A percentile compares a stretch with the other conserved stretches of the same genome.
Evolutionary conservation across 2,113 vertebrate genomes (phyloP).

Genomic region (Clupea harengus): DNA sequence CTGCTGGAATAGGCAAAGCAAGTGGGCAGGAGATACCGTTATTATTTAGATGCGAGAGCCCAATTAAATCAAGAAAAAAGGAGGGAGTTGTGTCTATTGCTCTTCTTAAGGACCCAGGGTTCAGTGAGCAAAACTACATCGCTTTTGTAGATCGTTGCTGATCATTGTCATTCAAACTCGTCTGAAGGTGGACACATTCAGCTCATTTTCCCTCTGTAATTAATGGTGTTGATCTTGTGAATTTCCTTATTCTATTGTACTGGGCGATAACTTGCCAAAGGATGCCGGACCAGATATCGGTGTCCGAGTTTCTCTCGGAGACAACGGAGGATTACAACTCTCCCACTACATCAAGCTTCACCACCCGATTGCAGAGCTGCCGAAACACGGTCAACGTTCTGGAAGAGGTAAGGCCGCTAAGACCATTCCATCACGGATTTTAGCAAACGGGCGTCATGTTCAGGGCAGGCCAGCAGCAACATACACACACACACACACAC

Average conservation of each 20-base stretch:
- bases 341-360: slow-evolving; percentile 95
- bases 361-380: slow-evolving; percentile 97
- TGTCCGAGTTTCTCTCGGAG: slow-evolving; percentile 89
- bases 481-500: neutral
- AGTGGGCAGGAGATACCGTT: slow-evolving; percentile 14
- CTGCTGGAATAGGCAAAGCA: slow-evolving; percentile 12
- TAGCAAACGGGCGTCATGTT: slow-evolving; percentile 4
- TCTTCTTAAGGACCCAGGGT: neutral
- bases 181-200: neutral
- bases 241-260: slow-evolving; percentile 35
- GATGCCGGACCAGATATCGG: slow-evolving; percentile 73
- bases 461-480: neutral
- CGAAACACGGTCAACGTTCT: slow-evolving; percentile 92
- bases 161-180: slow-evolving; percentile 16
- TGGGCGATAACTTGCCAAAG: slow-evolving; percentile 37
- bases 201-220: slow-evolving; percentile 22
- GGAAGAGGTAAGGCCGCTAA: slow-evolving; percentile 86
- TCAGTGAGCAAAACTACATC: slow-evolving; percentile 13
- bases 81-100: neutral
- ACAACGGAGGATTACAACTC: slow-evolving; percentile 99
- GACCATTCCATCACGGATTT: neutral
- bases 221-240: slow-evolving; percentile 43
- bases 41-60: slow-evolving; percentile 30
- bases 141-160: slow-evolving; percentile 16
- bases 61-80: slow-evolving; percentile 28